These are phyloP conservation scores for Epinotia brunnichana DNA, from an alignment of 2,888 invertebrate genomes.

Conservation along the genomic window DNA sequence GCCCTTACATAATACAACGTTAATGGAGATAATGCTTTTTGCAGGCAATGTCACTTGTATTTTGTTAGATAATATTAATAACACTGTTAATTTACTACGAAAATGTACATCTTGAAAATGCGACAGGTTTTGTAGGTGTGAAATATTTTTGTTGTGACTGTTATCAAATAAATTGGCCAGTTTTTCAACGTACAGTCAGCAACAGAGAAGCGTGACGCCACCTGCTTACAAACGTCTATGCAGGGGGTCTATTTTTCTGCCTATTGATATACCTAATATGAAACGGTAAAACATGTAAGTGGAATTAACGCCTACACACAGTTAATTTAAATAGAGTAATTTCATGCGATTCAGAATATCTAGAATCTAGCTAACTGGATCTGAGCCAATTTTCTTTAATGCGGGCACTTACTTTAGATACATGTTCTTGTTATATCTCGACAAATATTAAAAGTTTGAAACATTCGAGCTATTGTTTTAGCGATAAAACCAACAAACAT, in stretches of 20 bases:
- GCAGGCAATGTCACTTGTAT: slow-evolving; percentile 47
- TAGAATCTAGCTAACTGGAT: slow-evolving; percentile 57
- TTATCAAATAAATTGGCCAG: neutral
- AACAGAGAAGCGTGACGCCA: no score
- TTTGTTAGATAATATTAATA: slow-evolving; percentile 40
- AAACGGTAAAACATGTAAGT: neutral
- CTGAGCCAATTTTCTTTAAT: slow-evolving; percentile 68
- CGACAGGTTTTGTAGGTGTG: no score
- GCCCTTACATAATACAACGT: slow-evolving; percentile 54
- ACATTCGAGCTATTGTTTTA: neutral
- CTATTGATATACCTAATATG: neutral
- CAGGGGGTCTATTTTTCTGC: no score
- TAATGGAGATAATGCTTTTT: slow-evolving; percentile 52
- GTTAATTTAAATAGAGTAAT: slow-evolving; percentile 62
- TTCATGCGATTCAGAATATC: slow-evolving; percentile 54
- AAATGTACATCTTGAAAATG: neutral
- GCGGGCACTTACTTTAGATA: slow-evolving; percentile 68
- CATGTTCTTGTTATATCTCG: slow-evolving; percentile 20
- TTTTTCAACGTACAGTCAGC: slow-evolving; percentile 8
- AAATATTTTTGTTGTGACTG: neutral
- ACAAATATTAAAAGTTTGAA: slow-evolving; percentile 17
- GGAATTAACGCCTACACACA: slow-evolving; percentile 45
- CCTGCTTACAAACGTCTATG: no score
- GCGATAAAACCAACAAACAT: neutral
- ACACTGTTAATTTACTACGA: slow-evolving; percentile 16